Evolutionary conservation across 2,888 invertebrate species (phyloP), one percentile per base, ranked within the genome.

Genomic region (Meganola albula): DNA sequence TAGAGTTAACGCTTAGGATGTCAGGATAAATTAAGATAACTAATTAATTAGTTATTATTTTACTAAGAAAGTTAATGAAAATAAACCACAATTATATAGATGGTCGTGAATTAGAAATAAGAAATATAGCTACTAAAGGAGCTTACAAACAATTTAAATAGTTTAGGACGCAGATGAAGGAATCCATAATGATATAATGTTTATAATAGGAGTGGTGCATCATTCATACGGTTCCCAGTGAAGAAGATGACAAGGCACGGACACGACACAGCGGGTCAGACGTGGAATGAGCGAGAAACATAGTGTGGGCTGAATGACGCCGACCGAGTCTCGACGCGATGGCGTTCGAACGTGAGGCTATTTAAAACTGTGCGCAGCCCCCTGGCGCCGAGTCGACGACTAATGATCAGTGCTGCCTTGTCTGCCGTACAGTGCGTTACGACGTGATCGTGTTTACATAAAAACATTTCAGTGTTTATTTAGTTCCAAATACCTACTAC

Each of bases 301-400:
- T 49, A 71, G 84, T 80, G 83, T 82, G 84, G 83, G 84, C 73
- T 63, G 74, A 72, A 48, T 63, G 78, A 78, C 82, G 80, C 70
- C 74, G 78, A 74, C 51, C 58, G 68, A 71, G 64, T 66, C 70
- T 61, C 70, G 47, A 23, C 63, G 55, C 52, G 20, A 20, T 65
- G 60, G 58, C 65, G 72, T 72, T 74, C 74, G 69, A 74, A 76
- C 76, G 67, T 67, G 80, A 80, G 76, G 86, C 86, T 86, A 86
- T 86, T 86, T 86, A 86, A 86, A 86, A 86, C 82, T 79, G 76
- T 80, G 86, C 86, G 86, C 86, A 85, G 74, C 74, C 79, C 83
- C 78, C 72, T 71, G 77, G 77, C 83, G 82, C 74, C 83, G 83
- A 85, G 84, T 83, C 77, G 70, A 70, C 76, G 58, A 71, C 77